Evolutionary conservation across 2,113 vertebrate genomes (phyloP), one percentile per base, ranked within the genome.

Genomic region (Trichomycterus rosablanca): DNA sequence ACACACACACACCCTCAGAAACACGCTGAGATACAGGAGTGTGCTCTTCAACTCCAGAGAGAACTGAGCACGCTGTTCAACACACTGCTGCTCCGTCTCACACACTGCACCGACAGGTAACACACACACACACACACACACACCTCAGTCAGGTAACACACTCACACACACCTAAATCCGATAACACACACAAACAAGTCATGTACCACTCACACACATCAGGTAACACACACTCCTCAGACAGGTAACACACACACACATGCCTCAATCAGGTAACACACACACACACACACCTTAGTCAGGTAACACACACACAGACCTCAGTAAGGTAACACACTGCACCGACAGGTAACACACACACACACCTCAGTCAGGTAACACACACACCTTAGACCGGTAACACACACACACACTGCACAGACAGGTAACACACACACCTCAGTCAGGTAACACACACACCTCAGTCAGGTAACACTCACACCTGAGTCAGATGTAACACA

Each of bases 391-490:
- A 35, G 4, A 35, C 30, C 5, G 30, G 2, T 35, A 35, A 56
- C n/a, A n/a, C 35, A 39, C 30, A 49, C 3, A 4, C 58, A 48
- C 32, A 28, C 15, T n/a, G n/a, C n/a, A n/a, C n/a, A n/a, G n/a
- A n/a, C n/a, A n/a, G n/a, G n/a, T n/a, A n/a, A n/a, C n/a, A n/a
- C n/a, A n/a, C n/a, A n/a, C n/a, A n/a, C n/a, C n/a, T n/a, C n/a
- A n/a, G n/a, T 5, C 23, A 9, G n/a, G 16, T 18, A 19, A 55
- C 4, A 3, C 70, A 50, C 75, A 78, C n/a, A 81, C 84, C 57
- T 81, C 86, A 44, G 88, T 95, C 89, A 94, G 94, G 95, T 97
- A 83, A 16, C n/a, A n/a, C n/a, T n/a, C n/a, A n/a, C n/a, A n/a
- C n/a, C n/a, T n/a, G n/a, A n/a, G n/a, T n/a, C n/a, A n/a, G n/a